phyloP scores from a whole-genome alignment of 2,888 invertebrate species.

The Pantelozetes paolii region DNA sequence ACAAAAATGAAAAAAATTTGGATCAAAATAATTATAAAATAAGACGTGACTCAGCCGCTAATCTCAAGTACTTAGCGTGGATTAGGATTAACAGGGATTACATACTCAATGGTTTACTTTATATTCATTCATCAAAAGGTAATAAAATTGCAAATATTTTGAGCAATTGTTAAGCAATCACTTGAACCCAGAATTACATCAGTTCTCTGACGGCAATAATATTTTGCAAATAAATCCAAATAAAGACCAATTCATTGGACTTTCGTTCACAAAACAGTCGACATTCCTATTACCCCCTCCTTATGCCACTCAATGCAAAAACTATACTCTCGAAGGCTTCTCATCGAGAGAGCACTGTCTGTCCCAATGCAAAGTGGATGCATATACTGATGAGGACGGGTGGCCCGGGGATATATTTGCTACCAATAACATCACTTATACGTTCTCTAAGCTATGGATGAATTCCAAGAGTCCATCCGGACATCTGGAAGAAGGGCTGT shows the following conservation, averaged over 20 bases:
- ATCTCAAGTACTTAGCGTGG: slow-evolving; percentile 40
- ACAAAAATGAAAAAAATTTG: neutral
- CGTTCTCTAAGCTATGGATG: slow-evolving; percentile 35
- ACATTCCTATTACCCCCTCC: slow-evolving; percentile 33
- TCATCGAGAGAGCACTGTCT: slow-evolving; percentile 33
- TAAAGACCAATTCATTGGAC: slow-evolving; percentile 24
- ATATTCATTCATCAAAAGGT: slow-evolving; percentile 39
- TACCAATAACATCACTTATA: slow-evolving; percentile 9
- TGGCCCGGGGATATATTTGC: slow-evolving; percentile 42
- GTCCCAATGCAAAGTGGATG: slow-evolving; percentile 30
- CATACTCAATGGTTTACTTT: slow-evolving; percentile 37
- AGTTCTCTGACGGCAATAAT: slow-evolving; percentile 27
- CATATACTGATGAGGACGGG: slow-evolving; percentile 19
- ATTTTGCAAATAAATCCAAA: slow-evolving; percentile 38
- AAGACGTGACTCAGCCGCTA: slow-evolving; percentile 31
- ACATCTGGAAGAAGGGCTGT: slow-evolving; percentile 38
- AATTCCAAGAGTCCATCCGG: slow-evolving; percentile 32
- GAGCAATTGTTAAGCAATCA: neutral
- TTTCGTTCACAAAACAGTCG: slow-evolving; percentile 25
- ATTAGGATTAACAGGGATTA: slow-evolving; percentile 38
- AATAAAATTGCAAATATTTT: neutral
- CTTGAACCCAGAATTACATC: slow-evolving; percentile 37
- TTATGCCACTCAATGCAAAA: slow-evolving; percentile 39
- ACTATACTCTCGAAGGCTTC: slow-evolving; percentile 36
- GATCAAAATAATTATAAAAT: slow-evolving; percentile 37